Conservation (phyloP, 2,888 invertebrate genomes). For the Lepidocyrtoides sp. region DNA sequence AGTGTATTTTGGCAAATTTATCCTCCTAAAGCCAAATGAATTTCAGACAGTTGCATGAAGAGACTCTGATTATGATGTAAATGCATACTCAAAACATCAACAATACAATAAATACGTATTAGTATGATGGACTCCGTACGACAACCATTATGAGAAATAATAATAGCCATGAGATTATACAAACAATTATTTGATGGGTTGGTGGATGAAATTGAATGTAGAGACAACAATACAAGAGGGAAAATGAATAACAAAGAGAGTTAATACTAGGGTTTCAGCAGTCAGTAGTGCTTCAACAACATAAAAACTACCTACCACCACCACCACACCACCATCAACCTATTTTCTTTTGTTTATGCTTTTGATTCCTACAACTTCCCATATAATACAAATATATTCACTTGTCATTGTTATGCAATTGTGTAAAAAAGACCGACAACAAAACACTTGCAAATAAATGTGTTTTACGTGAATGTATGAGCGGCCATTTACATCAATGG, state of each 20-base stretch:
- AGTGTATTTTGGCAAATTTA: constrained; percentile 43
- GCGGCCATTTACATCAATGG: constrained; percentile 29
- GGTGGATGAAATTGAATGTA: constrained; percentile 45
- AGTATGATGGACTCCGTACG: constrained; percentile 56
- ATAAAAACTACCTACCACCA: too few relatives aligned
- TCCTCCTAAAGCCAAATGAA: constrained; percentile 57
- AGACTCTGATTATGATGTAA: constrained; percentile 56
- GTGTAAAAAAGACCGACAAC: neutral
- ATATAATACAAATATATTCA: constrained; percentile 44
- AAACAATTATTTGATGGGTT: constrained; percentile 57
- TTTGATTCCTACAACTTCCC: constrained; percentile 45
- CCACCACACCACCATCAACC: constrained; percentile 27
- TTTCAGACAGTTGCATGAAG: constrained; percentile 44
- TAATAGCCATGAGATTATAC: constrained; percentile 61
- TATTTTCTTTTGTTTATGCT: constrained; percentile 60
- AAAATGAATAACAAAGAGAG: constrained; percentile 54
- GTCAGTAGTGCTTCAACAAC: constrained; percentile 25
- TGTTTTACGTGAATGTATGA: constrained; percentile 16
- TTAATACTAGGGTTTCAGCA: constrained; percentile 69
- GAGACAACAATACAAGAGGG: constrained; percentile 23
- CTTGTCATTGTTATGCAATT: constrained; percentile 59
- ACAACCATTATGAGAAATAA: constrained; percentile 57
- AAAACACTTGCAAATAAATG: constrained; percentile 32
- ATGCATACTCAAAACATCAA: constrained; percentile 45
- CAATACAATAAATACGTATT: constrained; percentile 53